Conservation (phyloP, 2,797 vertebrate genomes). For the Balearica regulorum region DNA sequence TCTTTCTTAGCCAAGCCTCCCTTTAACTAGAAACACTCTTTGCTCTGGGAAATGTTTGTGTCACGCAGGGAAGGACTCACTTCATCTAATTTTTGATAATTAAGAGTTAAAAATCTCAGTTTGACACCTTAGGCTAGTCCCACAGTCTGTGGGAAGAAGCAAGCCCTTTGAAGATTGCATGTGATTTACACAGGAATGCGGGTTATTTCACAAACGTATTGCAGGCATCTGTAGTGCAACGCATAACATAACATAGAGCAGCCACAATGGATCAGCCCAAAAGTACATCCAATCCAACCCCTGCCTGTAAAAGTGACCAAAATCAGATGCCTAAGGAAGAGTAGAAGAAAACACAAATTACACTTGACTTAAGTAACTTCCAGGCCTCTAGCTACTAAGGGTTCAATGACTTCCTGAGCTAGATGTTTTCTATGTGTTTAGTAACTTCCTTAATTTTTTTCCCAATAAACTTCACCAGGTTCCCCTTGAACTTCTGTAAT, state of each 20-base stretch:
- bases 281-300: background rate
- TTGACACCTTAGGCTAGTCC: background rate
- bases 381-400: background rate
- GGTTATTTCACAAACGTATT: background rate
- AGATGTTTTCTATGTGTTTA: background rate
- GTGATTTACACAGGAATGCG: background rate
- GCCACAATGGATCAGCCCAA: background rate
- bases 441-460: background rate
- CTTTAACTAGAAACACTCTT: background rate
- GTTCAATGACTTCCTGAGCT: background rate
- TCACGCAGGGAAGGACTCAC: background rate
- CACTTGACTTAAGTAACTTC: background rate
- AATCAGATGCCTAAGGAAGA: background rate
- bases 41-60: background rate
- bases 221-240: background rate
- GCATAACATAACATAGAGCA: background rate
- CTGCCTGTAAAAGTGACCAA: background rate
- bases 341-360: background rate
- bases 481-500: background rate
- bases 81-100: background rate
- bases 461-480: fast-evolving
- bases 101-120: background rate
- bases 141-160: background rate
- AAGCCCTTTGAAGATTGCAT: background rate
- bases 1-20: background rate